These are phyloP conservation scores for Trichonephila inaurata DNA, from an alignment of 1,140 invertebrate species.

Conservation along the genomic window DNA sequence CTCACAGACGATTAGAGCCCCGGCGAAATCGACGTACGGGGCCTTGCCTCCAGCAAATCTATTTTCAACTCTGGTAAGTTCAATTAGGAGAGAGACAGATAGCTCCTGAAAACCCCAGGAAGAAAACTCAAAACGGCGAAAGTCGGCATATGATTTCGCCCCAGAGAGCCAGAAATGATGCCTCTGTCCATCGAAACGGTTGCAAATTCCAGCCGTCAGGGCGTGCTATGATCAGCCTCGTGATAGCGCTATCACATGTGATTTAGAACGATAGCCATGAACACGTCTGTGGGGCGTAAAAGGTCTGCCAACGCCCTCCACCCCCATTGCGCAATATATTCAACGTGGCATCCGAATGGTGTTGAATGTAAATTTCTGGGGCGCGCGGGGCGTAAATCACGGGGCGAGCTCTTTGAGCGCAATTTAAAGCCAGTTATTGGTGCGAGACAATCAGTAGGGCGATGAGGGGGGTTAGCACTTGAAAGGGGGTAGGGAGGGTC, in stretches of 20 bases:
- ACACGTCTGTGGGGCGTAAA: conserved; percentile 35
- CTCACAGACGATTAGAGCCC: not conserved
- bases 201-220: conserved; percentile 64
- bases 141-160: not conserved
- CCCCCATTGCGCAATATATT: conserved; percentile 49
- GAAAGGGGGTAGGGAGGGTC: not conserved
- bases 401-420: conserved; percentile 25
- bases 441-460: conserved; percentile 70
- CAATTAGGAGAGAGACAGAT: conserved; percentile 1
- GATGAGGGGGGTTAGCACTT: not conserved
- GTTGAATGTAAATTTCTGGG: conserved; percentile 74
- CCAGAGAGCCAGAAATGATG: not conserved
- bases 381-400: conserved; percentile 71
- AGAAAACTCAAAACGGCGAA: not conserved
- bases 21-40: not conserved
- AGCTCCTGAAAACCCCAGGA: not conserved
- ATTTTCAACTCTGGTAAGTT: conserved; percentile 45
- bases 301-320: not conserved
- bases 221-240: conserved; percentile 43
- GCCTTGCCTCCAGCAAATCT: not conserved
- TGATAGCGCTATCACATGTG: conserved; percentile 68
- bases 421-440: conserved; percentile 76
- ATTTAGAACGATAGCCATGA: conserved; percentile 57
- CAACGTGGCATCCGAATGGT: conserved; percentile 58
- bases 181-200: conserved; percentile 32